Base-by-base conservation (phyloP, 2,797 vertebrate genomes). In the Syngnathus rostellatus region DNA sequence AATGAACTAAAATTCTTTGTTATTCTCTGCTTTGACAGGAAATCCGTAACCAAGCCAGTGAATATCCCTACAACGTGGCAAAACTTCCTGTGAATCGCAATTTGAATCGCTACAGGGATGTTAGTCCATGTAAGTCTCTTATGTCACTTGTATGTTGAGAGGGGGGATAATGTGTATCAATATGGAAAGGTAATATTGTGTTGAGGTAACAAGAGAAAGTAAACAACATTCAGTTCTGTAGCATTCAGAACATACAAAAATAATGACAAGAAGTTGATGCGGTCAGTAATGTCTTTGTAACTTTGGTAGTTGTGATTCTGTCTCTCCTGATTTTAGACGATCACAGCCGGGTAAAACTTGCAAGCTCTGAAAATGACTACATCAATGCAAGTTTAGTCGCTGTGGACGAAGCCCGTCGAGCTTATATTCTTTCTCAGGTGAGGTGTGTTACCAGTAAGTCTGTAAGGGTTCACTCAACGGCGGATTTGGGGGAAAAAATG, bases 41-140 rank as follows among this genome's bases (percentile, higher is more conserved):
- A 89, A 97, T 98, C 83, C 94, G 94, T 68, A 94, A 91, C 85
- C 92, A 94, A 79, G 95, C 96, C 80, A 91, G 90, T 80, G 94
- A 98, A 77, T 94, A 93, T 85, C 86, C 96, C 71, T 95, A 93
- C 68, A 95, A 83, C 90, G 92, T 97, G 87, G 97, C 97, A 67
- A 98, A 96, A 84, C 94, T 92, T 80, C 93, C 93, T 76, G 92
- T 89, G 78, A 99, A 99, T 86, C 93, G 93, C 82, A 97, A 93
- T 89, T 91, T 95, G 74, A 99, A 99, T 90, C 91, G 97, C 91
- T 99, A 99, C 89, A 94, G 96, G 92, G 97, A 99, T 69, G 97
- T 99, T 80, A 99, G 94, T 81, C 97, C 97, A 1, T 99, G 96
- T 99, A 90, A 97, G 97, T 97, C 6, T 7, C 8, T 21, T 46